Conservation (phyloP, 2,888 invertebrate species). For the Argyresthia goedartella region DNA sequence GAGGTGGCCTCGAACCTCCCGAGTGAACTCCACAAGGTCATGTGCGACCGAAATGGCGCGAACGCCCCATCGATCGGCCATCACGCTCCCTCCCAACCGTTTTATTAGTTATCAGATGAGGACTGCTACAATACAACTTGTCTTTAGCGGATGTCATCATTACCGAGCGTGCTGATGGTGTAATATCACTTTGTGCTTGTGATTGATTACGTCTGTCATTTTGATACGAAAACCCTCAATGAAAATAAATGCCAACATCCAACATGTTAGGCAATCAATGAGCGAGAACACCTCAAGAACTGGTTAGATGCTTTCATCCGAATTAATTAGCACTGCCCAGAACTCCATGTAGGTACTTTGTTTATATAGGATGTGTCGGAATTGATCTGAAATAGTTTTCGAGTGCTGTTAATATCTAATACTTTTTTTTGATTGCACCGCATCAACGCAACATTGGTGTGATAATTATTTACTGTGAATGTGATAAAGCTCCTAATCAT, state of each 20-base stretch:
- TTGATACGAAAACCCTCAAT: too few relatives aligned
- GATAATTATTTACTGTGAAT: not conserved
- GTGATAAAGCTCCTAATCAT: not conserved
- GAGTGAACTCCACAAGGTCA: slow-evolving; percentile 56
- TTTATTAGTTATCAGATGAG: too few relatives aligned
- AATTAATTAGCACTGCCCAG: not conserved
- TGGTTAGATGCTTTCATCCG: not conserved
- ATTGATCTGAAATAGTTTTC: not conserved
- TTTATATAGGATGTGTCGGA: not conserved
- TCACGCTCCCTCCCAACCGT: not conserved
- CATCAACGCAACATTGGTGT: not conserved
- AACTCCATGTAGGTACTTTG: not conserved
- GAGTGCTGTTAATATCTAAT: not conserved
- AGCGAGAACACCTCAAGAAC: not conserved
- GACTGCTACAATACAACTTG: too few relatives aligned
- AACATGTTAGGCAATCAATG: not conserved
- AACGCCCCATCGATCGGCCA: slow-evolving; percentile 45
- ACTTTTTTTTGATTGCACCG: not conserved
- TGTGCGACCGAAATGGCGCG: slow-evolving; percentile 17
- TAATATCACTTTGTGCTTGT: too few relatives aligned
- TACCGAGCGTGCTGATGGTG: too few relatives aligned
- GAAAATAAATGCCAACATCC: too few relatives aligned
- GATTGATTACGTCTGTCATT: too few relatives aligned
- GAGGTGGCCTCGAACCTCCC: slow-evolving; percentile 63
- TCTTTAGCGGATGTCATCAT: too few relatives aligned